phyloP scores from a whole-genome alignment of 2,113 vertebrate genomes.

The Bostrychus sinensis region DNA sequence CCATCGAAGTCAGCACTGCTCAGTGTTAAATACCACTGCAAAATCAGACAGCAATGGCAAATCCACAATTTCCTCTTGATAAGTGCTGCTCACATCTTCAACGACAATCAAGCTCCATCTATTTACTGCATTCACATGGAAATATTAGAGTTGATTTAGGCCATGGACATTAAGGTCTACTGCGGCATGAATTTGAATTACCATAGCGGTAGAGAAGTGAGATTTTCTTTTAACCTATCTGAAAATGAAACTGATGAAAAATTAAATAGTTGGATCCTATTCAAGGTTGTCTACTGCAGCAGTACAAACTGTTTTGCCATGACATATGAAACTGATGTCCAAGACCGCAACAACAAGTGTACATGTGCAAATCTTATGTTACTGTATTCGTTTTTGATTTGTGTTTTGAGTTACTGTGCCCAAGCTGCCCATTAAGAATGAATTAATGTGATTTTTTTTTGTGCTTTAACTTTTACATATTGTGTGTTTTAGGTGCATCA shows the following conservation, averaged over 20 bases:
- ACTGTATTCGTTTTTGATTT: not conserved
- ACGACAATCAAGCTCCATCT: conserved; percentile 27
- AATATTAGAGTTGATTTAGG: conserved; percentile 21
- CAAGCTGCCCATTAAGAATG: too few relatives aligned
- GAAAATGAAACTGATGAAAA: conserved; percentile 40
- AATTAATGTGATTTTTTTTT: too few relatives aligned
- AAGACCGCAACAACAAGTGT: conserved; percentile 1
- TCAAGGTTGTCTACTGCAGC: conserved; percentile 41
- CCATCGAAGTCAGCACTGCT: conserved; percentile 20
- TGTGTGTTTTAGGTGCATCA: conserved; percentile 89
- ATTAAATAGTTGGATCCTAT: conserved; percentile 26
- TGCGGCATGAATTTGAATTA: conserved; percentile 27
- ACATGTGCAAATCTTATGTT: not conserved
- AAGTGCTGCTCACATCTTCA: conserved; percentile 31
- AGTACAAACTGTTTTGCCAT: conserved; percentile 31
- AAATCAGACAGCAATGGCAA: conserved; percentile 37
- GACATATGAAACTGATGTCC: conserved; percentile 29
- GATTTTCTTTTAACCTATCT: conserved; percentile 36
- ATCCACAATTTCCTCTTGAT: conserved; percentile 32
- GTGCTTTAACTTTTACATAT: not conserved
- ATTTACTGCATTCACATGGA: conserved; percentile 29
- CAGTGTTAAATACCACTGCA: conserved; percentile 21
- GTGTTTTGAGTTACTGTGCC: too few relatives aligned
- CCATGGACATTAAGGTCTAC: not conserved
- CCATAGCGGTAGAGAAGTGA: conserved; percentile 7